Percentiles rank a stretch among this genome's conserved stretches.
Conservation (phyloP, 2,888 invertebrate genomes). For the Phalangium opilio region DNA sequence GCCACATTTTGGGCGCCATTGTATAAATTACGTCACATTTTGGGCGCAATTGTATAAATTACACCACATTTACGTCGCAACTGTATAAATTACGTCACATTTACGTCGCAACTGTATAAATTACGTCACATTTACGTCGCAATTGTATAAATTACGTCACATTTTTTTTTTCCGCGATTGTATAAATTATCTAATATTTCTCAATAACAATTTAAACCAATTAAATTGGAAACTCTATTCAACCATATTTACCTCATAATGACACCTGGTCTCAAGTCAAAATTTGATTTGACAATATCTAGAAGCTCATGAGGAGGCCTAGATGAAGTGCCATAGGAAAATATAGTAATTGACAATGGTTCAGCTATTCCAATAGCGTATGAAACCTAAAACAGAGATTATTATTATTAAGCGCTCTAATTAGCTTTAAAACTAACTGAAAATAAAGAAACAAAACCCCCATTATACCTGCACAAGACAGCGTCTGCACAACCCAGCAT, state of each 20-base stretch:
- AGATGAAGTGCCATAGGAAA: constrained; percentile 91
- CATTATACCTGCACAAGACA: constrained; percentile 37
- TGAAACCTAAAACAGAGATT: constrained; percentile 63
- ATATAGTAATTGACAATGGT: constrained; percentile 90
- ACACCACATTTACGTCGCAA: too few relatives aligned
- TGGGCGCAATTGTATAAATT: too few relatives aligned
- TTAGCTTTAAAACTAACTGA: neutral
- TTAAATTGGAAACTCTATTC: too few relatives aligned
- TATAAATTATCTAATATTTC: too few relatives aligned
- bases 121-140: too few relatives aligned
- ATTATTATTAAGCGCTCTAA: constrained; percentile 10
- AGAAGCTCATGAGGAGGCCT: constrained; percentile 66
- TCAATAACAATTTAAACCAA: too few relatives aligned
- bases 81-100: too few relatives aligned
- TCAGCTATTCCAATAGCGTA: constrained; percentile 97
- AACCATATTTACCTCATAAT: constrained; percentile 97
- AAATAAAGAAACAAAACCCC: neutral
- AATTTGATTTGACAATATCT: constrained; percentile 78
- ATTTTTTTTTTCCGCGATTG: too few relatives aligned
- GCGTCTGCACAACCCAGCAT: constrained; percentile 37
- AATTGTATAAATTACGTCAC: too few relatives aligned
- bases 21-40: too few relatives aligned
- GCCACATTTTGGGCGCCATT: too few relatives aligned
- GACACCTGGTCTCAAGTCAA: constrained; percentile 90
- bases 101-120: too few relatives aligned